Base-by-base conservation (phyloP, 2,888 invertebrate species). In the Tortricodes alternella region DNA sequence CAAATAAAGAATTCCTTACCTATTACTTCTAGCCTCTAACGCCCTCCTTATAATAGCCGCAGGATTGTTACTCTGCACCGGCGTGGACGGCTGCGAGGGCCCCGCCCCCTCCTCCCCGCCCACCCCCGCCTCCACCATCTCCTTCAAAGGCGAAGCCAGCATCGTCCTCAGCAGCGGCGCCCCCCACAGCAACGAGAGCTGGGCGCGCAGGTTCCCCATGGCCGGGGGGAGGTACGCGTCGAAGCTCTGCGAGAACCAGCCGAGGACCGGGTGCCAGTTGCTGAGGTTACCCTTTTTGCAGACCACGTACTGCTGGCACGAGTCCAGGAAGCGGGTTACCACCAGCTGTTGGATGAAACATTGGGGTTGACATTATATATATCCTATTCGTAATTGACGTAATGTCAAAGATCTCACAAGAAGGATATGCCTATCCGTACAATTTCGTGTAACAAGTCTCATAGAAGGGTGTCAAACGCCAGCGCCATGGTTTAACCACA, bases 221-320 rank as follows among this genome's bases (percentile, higher is more conserved):
- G 95, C 92, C 23, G 95, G 95, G 50, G 96, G 94, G 0, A 96
- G 88, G 55, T 93, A 93, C 0, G 88, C 82, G 71, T 95, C 95
- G 44, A 94, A 92, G 2, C 94, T 92, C 62, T 96, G 95, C 0
- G 95, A 93, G 78, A 98, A 98, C 98, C 99, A 99, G 32, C 99
- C 99, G 8, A 99, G 92, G 18, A 99, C 94, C 3, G 99, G 99
- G 85, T 99, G 99, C 99, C 99, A 99, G 83, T 98, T 97, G 44
- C 97, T 97, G 46, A 98, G 92, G 74, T 97, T 97, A 1, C 97
- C 96, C 70, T 95, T 94, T 81, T 98, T 98, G 68, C 94, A 95
- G 5, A 96, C 95, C n/a, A 98, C 97, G 71, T 97, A 97, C 67
- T 96, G 95, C 68, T 97, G 96, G 83, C 98, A 98, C 62, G 95